Base-by-base conservation (phyloP, 2,888 invertebrate species). In the Diploptera punctata region DNA sequence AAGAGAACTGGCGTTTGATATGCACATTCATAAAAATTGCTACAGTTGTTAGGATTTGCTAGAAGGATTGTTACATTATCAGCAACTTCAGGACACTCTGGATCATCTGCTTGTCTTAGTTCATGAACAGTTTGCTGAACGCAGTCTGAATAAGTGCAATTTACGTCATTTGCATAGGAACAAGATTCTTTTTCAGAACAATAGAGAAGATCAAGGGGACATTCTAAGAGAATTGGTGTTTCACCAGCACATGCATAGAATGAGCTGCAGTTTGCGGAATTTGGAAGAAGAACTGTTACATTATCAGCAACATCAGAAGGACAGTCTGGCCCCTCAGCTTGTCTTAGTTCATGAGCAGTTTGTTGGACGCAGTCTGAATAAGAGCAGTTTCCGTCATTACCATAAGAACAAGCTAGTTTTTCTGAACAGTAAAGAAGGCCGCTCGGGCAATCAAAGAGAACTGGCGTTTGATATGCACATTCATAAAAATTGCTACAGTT, bases 401-500 rank as follows among this genome's bases (percentile, higher is more conserved):
- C 3, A 9, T 19, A 57, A 16, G 1, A 5, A 16, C 57, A 57
- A 1, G 9, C 13, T 29, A n/a, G n/a, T 29, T 29, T 24, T 16
- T 26, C 26, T 9, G 57, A 5, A 29, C 57, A 57, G 57, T 29
- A 57, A 16, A 29, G 29, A n/a, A 57, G 57, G n/a, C 26, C 26
- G 3, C 16, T 5, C 1, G 29, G 29, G n/a, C 57, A 57, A 7
- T 29, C n/a, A 0, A 24, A n/a, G 2, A n/a, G n/a, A 16, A n/a
- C 16, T 3, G 26, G 57, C n/a, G 13, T 1, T 0, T 29, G 26
- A n/a, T n/a, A 7, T 7, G 26, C 29, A 57, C 57, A 57, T 29
- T 57, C 24, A 24, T 29, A 57, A 9, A 57, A 57, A 24, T 29
- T 24, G n/a, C 57, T 57, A 24, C 57, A 57, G 57, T 57, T 57